Base-by-base conservation (phyloP, 1,140 invertebrate species). In the Zophobas atratus region DNA sequence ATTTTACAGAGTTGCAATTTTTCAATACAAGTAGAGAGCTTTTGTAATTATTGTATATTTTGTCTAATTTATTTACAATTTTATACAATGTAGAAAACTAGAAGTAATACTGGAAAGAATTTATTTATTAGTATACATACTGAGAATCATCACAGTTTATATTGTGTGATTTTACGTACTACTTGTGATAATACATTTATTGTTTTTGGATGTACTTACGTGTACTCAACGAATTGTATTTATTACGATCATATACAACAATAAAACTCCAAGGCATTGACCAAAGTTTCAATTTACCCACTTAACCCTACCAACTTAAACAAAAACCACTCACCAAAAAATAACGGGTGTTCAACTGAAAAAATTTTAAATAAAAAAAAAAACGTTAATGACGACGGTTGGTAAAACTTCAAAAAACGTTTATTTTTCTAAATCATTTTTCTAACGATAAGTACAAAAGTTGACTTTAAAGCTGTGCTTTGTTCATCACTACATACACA, bases 11-110 rank as follows among this genome's bases (percentile, higher is more conserved):
- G 60, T 63, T 51, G 57, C 60, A 75, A 56, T 46, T 75, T 57
- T 75, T 75, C 55, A 57, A 56, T 53, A 72, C 20, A 55, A 48
- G 51, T 43, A 33, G 6, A 49, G 51, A 70, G 56, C 71, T 60
- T 67, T 78, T 74, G 48, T 38, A 74, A 75, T 60, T 78, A 57
- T 71, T 71, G 53, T 77, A 46, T 77, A 63, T 71, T 77, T 78
- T 74, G 46, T 60, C 53, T 51, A 67, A 78, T 75, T 78, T 75
- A 56, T 78, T 77, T 75, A 77, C 55, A 63, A 73, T 75, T 75
- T 75, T 75, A 75, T 75, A 73, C 71, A 56, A 73, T 34, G 55
- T 67, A 67, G 60, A 33, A 67, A 67, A 20, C 32, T 67, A 67
- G 60, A 67, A 20, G 60, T 67, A 67, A 43, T 67, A 43, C 60